A percentile compares a stretch with the other conserved stretches of the same genome.
Conservation (phyloP, 30 jellyfish, hydroid and myxozoan species). For the Phacellophora camtschatica region DNA sequence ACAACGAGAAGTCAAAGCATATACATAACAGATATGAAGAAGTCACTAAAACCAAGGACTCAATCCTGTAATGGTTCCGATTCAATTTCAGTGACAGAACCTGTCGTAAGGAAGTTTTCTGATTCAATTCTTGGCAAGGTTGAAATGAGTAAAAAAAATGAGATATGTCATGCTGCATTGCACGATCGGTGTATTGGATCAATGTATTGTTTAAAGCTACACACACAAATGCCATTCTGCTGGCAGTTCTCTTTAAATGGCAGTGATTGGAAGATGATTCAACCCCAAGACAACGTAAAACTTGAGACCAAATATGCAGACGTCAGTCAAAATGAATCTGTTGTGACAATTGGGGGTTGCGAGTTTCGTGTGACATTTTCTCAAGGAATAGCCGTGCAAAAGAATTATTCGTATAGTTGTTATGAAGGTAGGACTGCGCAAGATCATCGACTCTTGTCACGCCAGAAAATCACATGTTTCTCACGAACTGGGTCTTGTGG, state of each 20-base stretch:
- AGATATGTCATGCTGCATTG: slow-evolving; percentile 4
- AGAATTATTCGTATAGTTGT: neutral
- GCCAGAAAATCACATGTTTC: too few species aligned
- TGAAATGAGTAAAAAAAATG: neutral
- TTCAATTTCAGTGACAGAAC: neutral
- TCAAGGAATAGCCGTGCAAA: slow-evolving; percentile 11
- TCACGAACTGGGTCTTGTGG: too few species aligned
- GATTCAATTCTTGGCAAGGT: slow-evolving; percentile 1
- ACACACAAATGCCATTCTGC: slow-evolving; percentile 9
- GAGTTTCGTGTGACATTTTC: slow-evolving; percentile 2
- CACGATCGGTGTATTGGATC: neutral
- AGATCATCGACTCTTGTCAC: too few species aligned
- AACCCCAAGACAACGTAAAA: slow-evolving; percentile 20
- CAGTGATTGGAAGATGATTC: slow-evolving; percentile 7
- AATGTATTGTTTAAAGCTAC: slow-evolving; percentile 11
- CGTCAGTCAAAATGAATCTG: neutral
- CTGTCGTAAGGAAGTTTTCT: slow-evolving; percentile 4
- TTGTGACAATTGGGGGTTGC: neutral
- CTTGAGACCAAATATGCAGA: slow-evolving; percentile 20
- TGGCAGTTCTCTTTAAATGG: slow-evolving; percentile 41
- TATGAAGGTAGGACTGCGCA: neutral
- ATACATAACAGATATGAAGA: neutral
- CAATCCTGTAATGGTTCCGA: neutral
- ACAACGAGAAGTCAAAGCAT: neutral
- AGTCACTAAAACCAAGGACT: neutral